Evolutionary conservation across 1,140 invertebrate genomes (phyloP).

Genomic region (Drosophila subpulchrella): DNA sequence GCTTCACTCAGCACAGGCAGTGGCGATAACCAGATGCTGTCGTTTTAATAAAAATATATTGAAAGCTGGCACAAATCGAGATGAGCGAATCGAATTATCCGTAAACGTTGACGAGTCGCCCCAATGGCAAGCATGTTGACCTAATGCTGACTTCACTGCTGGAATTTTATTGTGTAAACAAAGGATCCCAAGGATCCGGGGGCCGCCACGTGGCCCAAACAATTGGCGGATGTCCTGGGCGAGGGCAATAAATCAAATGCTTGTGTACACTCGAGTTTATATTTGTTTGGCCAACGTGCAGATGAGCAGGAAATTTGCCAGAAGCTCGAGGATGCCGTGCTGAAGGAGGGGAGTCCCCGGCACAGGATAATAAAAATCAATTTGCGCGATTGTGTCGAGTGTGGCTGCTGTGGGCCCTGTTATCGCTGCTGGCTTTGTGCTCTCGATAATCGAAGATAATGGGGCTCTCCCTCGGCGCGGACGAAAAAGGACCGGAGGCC

Average conservation of each 20-base stretch:
- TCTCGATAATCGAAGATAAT: conserved; percentile 70
- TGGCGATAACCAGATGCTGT: conserved; percentile 46
- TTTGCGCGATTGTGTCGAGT: conserved; percentile 54
- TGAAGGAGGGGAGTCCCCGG: conserved; percentile 2
- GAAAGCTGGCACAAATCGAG: conserved; percentile 57
- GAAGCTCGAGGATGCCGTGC: conserved; percentile 21
- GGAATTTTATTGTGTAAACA: conserved; percentile 53
- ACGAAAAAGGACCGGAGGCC: conserved; percentile 17
- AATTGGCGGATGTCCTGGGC: conserved; percentile 63
- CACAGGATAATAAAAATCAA: conserved; percentile 73
- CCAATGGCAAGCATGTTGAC: conserved; percentile 42
- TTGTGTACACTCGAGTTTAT: conserved; percentile 61
- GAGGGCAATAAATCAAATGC: conserved; percentile 62
- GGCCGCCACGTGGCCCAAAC: conserved; percentile 45
- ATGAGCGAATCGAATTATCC: conserved; percentile 43
- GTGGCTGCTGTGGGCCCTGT: conserved; percentile 28
- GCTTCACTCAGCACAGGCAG: conserved; percentile 30
- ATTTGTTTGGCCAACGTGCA: conserved; percentile 56
- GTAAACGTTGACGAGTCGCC: conserved; percentile 52
- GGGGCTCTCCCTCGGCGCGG: conserved; percentile 26
- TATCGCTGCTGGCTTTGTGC: conserved; percentile 45
- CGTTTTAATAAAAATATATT: conserved; percentile 60
- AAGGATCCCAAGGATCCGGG: conserved; percentile 6
- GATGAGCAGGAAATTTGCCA: conserved; percentile 62
- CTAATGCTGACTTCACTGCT: conserved; percentile 38